phyloP scores from a whole-genome alignment of 2,888 invertebrate species.

The Polyploca ridens region DNA sequence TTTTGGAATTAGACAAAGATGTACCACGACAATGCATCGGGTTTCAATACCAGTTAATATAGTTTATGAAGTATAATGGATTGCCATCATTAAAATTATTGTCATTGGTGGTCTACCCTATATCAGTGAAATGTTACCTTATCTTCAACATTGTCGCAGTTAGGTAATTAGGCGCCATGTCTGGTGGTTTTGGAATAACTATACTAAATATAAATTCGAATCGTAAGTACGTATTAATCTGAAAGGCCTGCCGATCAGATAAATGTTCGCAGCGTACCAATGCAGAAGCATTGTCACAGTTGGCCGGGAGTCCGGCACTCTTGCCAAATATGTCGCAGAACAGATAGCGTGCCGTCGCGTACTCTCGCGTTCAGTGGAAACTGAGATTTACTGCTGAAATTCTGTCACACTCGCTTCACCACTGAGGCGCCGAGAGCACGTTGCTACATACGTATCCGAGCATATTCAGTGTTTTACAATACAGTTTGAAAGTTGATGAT shows the following conservation, averaged over 20 bases:
- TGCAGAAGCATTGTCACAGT: constrained; percentile 71
- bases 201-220: constrained; percentile 24
- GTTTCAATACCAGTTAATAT: constrained; percentile 27
- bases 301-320: constrained; percentile 63
- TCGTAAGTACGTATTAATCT: constrained; percentile 58
- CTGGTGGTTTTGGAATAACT: constrained; percentile 11
- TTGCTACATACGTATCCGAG: constrained; percentile 27
- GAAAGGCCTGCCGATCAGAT: constrained; percentile 57
- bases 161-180: neutral
- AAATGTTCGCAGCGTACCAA: constrained; percentile 39
- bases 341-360: constrained; percentile 57
- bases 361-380: constrained; percentile 28
- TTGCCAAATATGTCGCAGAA: constrained; percentile 80
- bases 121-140: neutral
- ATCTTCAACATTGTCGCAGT: neutral
- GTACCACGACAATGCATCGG: constrained; percentile 39
- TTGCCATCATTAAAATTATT: constrained; percentile 25
- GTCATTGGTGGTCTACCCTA: constrained; percentile 3
- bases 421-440: constrained; percentile 32
- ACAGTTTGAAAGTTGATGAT: constrained; percentile 44
- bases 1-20: constrained; percentile 49
- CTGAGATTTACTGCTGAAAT: constrained; percentile 67
- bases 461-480: constrained; percentile 26
- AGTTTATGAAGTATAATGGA: constrained; percentile 21
- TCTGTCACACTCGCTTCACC: constrained; percentile 57